Evolutionary conservation across 2,888 invertebrate species (phyloP).

Genomic region (Cordilura impudica): DNA sequence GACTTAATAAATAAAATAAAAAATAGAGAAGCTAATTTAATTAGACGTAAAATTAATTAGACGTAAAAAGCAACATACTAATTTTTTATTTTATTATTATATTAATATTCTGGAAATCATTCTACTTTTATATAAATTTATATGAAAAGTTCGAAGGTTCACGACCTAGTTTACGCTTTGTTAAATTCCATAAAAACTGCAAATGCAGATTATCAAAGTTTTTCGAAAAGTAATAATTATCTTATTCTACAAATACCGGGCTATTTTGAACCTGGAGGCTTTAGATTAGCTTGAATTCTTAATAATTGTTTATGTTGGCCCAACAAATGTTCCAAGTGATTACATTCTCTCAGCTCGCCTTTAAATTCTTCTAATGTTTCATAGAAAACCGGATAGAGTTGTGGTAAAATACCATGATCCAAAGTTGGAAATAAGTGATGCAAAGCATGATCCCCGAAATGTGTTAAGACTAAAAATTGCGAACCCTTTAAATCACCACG

Average conservation of each 20-base stretch:
- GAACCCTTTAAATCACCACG: conserved; percentile 83
- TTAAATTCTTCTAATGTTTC: conserved; percentile 76
- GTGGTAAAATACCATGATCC: conserved; percentile 85
- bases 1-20: too few species aligned
- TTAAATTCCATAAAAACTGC: too few species aligned
- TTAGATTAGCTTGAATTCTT: conserved; percentile 78
- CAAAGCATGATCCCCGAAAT: conserved; percentile 87
- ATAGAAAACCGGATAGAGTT: conserved; percentile 81
- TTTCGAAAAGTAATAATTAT: too few species aligned
- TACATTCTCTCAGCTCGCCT: conserved; percentile 76
- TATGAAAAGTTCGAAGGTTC: too few species aligned
- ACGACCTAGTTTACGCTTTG: too few species aligned
- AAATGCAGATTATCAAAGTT: too few species aligned
- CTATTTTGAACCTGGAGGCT: conserved; percentile 69
- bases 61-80: too few species aligned
- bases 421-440: conserved; percentile 90
- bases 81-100: too few species aligned
- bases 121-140: too few species aligned
- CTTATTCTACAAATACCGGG: not conserved
- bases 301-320: conserved; percentile 83
- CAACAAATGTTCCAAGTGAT: conserved; percentile 82
- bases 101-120: too few species aligned
- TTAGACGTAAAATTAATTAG: too few species aligned
- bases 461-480: conserved; percentile 83
- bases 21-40: too few species aligned